Conservation (phyloP, 2,113 vertebrate genomes). For the Daboia siamensis region DNA sequence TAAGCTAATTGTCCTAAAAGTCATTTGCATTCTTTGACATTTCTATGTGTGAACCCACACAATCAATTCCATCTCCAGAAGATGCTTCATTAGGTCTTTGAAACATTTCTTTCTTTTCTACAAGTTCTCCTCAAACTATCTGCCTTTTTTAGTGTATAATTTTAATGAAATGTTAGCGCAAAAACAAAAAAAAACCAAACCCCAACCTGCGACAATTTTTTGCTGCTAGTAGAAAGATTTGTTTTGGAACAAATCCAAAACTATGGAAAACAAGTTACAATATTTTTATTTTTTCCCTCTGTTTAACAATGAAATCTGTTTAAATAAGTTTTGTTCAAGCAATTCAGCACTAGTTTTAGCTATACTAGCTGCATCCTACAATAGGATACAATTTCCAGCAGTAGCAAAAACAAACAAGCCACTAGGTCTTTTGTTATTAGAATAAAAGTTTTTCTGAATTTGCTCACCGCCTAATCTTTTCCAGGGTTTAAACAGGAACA, state of each 20-base stretch:
- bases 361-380: neutral
- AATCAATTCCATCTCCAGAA: neutral
- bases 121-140: neutral
- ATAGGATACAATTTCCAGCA: neutral
- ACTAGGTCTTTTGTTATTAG: neutral
- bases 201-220: neutral
- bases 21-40: neutral
- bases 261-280: neutral
- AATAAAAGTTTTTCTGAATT: neutral
- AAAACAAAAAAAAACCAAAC: no score
- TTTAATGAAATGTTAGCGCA: neutral
- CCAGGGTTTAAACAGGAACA: neutral
- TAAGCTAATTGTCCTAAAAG: neutral
- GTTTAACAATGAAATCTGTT: neutral
- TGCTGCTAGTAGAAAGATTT: neutral
- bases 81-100: neutral
- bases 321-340: neutral
- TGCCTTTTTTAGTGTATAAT: neutral
- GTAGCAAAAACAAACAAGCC: neutral
- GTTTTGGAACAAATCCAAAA: neutral
- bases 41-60: neutral
- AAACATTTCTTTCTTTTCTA: neutral
- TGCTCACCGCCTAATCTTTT: neutral
- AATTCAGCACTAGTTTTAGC: neutral
- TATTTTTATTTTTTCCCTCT: neutral